Conservation (phyloP, 2,888 invertebrate genomes). For the Melangyna quadrimaculata region DNA sequence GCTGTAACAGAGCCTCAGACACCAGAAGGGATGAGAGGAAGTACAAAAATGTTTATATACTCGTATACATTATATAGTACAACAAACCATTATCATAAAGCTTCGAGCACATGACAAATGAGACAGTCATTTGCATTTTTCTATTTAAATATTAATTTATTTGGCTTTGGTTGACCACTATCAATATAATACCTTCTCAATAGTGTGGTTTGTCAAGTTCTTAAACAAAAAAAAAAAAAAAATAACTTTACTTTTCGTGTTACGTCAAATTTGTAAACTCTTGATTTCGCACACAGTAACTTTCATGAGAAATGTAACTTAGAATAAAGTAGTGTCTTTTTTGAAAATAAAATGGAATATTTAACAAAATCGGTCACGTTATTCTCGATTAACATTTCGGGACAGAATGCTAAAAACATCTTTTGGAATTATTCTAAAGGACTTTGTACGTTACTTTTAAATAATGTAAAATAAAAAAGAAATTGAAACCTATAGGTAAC, state of each 20-base stretch:
- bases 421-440: conserved; percentile 58
- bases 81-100: background rate
- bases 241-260: background rate
- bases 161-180: conserved; percentile 51
- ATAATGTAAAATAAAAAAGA: background rate
- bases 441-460: conserved; percentile 53
- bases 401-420: conserved; percentile 63
- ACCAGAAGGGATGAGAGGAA: background rate
- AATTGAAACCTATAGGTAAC: background rate
- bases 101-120: background rate
- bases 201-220: conserved; percentile 22
- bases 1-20: background rate
- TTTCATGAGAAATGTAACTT: background rate
- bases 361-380: conserved; percentile 59
- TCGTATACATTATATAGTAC: background rate
- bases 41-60: background rate
- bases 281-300: conserved; percentile 29
- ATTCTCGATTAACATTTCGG: conserved; percentile 65
- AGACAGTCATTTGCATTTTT: conserved; percentile 46
- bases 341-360: conserved; percentile 31
- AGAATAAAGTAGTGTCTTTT: background rate
- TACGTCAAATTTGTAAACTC: conserved; percentile 18
- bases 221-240: background rate
- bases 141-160: conserved; percentile 63
- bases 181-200: background rate